Conservation (phyloP, 2,888 invertebrate genomes). For the Melitaea athalia region DNA sequence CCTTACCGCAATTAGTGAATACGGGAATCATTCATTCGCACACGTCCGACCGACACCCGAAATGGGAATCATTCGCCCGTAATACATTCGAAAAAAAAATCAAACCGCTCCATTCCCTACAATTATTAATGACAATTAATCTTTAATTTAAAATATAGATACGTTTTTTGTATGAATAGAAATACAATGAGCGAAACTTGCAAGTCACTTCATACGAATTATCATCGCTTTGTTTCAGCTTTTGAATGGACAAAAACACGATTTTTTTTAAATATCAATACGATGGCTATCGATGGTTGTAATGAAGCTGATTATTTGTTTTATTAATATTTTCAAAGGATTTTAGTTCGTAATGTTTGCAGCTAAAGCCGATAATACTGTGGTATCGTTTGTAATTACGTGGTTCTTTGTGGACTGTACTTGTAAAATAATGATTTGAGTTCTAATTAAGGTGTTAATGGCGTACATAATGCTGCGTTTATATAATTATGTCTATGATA, state of each 20-base stretch:
- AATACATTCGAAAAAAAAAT: conserved; percentile 43
- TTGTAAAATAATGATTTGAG: conserved; percentile 51
- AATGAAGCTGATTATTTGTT: conserved; percentile 35
- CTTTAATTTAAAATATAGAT: conserved; percentile 59
- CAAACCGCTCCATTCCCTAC: conserved; percentile 49
- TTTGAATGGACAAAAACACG: conserved; percentile 67
- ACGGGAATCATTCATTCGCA: conserved; percentile 47
- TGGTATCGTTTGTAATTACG: conserved; percentile 23
- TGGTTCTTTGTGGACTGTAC: conserved; percentile 35
- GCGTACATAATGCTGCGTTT: conserved; percentile 41
- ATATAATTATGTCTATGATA: conserved; percentile 29
- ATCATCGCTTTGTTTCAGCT: conserved; percentile 74
- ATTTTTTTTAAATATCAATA: conserved; percentile 66
- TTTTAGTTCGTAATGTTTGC: conserved; percentile 29
- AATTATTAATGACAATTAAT: conserved; percentile 75
- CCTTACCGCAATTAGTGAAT: conserved; percentile 23
- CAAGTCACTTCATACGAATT: conserved; percentile 82
- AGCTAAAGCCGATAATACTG: conserved; percentile 23
- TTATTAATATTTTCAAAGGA: conserved; percentile 49
- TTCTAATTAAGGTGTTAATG: conserved; percentile 68
- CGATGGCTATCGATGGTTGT: conserved; percentile 63
- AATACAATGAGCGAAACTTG: conserved; percentile 68
- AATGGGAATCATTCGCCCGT: background rate
- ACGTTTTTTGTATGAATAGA: conserved; percentile 64
- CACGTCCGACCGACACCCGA: too few relatives aligned